Base-by-base conservation (phyloP, 92 coral and sea anemone species). In the Parazoanthus atlanticus region DNA sequence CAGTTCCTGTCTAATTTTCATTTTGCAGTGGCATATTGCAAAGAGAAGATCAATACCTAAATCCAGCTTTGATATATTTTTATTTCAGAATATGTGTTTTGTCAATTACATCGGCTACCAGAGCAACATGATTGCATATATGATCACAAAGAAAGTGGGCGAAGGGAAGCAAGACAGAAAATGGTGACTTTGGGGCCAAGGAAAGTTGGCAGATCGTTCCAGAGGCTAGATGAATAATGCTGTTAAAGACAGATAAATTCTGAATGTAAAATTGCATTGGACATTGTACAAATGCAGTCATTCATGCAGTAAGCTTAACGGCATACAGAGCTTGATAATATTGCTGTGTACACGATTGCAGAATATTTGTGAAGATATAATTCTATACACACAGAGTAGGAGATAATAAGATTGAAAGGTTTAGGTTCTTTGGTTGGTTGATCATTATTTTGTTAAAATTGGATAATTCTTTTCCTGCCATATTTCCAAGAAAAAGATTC, bases 111-210 rank as follows among this genome's bases (percentile, higher is more conserved):
- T 89, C 96, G 98, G 26, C 81, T 95, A 74, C 98, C 98, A 86
- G 98, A 95, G 88, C 96, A 93, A 61, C 98, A 95, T 38, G 93
- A 90, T 69, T 95, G 98, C 77, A 89, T 78, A 43, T 95, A 84
- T 89, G 98, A 95, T 82, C 98, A 95, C 91, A 95, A 95, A 93
- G 98, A 95, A 77, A 93, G 96, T 86, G 98, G 98, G 0, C 90
- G 98, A 10, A 85, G 92, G 81, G 94, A 95, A 84, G 98, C 98
- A 72, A 86, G 98, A 40, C 91, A 95, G 76, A 95, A 95, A 86
- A 95, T 95, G 98, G 96, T 95, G 26, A 90, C 92, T 12, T 93
- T 93, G 49, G 98, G 98, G 40, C 98, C 98, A 52, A 81, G 93
- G 54, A 95, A 93, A 85, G 98, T 95, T 30, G 98, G 98, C 86